Conservation (phyloP, 2,888 invertebrate genomes). For the Caenorhabditis zanzibari region DNA sequence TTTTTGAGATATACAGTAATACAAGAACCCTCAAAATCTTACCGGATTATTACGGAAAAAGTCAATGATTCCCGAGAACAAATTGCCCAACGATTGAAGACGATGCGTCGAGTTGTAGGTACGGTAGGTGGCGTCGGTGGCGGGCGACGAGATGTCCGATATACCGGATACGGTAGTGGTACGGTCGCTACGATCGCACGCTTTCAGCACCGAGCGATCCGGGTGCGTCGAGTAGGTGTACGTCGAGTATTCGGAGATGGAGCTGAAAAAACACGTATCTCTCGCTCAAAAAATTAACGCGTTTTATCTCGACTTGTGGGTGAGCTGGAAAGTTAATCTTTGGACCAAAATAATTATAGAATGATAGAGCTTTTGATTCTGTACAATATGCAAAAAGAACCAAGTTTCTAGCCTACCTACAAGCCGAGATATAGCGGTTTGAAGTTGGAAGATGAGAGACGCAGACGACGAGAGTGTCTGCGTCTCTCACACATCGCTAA, state of each 20-base stretch:
- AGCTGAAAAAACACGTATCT: neutral
- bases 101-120: conserved; percentile 46
- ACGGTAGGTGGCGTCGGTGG: neutral
- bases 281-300: neutral
- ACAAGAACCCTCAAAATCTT: neutral
- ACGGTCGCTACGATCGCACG: neutral
- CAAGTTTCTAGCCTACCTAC: no score
- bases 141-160: no score
- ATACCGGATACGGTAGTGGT: neutral
- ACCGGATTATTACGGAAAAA: conserved; percentile 64
- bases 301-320: neutral
- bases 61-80: conserved; percentile 40
- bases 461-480: neutral
- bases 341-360: no score
- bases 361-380: no score
- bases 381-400: no score
- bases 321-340: no score
- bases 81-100: conserved; percentile 51
- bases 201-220: neutral
- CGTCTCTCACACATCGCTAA: no score
- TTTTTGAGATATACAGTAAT: neutral
- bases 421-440: neutral
- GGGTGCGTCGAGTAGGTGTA: conserved; percentile 21
- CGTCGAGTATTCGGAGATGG: conserved; percentile 1
- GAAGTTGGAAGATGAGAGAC: neutral